Percentiles rank a stretch among this genome's conserved stretches.
Evolutionary conservation across 2,888 invertebrate species (phyloP).

Genomic region (Calliphora vomitoria): DNA sequence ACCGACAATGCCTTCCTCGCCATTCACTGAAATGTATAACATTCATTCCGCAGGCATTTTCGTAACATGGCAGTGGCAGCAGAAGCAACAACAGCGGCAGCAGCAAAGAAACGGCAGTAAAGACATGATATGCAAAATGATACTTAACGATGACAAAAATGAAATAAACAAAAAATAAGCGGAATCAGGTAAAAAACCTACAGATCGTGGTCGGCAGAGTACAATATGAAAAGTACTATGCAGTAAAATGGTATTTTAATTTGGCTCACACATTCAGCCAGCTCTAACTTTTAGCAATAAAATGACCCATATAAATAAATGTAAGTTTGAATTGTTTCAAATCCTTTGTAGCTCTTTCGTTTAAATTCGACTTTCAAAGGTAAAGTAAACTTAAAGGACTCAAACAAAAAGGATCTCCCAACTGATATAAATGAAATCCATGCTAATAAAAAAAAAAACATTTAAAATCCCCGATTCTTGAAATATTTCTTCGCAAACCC

Average conservation of each 20-base stretch:
- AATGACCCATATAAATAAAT: no score
- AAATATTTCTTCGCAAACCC: background rate
- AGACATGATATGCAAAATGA: constrained; percentile 66
- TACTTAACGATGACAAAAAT: constrained; percentile 51
- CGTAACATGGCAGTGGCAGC: constrained; percentile 19
- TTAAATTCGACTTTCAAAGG: no score
- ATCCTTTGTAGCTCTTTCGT: no score
- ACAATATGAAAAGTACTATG: background rate
- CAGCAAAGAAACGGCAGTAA: constrained; percentile 25
- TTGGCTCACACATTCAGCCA: no score
- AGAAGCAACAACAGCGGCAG: constrained; percentile 35
- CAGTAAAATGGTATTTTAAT: background rate
- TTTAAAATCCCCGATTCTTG: no score
- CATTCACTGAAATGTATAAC: constrained; percentile 51
- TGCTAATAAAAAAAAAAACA: no score
- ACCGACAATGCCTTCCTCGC: constrained; percentile 47
- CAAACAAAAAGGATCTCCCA: no score
- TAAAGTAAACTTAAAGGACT: no score
- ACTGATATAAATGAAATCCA: no score
- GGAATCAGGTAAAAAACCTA: constrained; percentile 1
- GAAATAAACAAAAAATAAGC: constrained; percentile 12
- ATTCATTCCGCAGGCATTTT: constrained; percentile 48
- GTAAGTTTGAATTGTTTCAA: no score
- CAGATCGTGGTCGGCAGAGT: background rate
- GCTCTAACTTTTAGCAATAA: background rate